Evolutionary conservation across 2,797 vertebrate genomes (phyloP).

Genomic region (Gila robusta): DNA sequence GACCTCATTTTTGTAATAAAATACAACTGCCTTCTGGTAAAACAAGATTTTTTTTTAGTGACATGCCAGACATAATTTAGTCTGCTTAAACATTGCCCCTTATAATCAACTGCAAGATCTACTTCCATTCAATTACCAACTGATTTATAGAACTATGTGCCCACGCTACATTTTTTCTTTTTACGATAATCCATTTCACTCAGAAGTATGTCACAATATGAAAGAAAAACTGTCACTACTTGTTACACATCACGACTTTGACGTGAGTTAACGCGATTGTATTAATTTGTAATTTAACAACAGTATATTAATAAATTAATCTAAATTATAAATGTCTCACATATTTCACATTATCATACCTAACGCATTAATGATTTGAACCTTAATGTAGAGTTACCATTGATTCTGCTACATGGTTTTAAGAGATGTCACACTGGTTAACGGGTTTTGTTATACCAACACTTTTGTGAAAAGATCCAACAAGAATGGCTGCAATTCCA

Average conservation of each 20-base stretch:
- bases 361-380: background rate
- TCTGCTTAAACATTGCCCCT: background rate
- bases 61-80: background rate
- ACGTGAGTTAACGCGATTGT: too few species aligned
- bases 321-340: background rate
- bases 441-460: background rate
- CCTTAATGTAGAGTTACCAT: background rate
- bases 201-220: background rate
- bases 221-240: too few species aligned
- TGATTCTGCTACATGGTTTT: background rate
- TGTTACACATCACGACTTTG: too few species aligned
- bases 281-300: too few species aligned
- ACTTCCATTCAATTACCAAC: background rate
- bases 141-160: background rate
- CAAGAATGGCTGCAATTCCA: too few species aligned
- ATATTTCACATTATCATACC: background rate
- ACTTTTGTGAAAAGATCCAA: too few species aligned
- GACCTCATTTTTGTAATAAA: background rate
- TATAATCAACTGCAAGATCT: background rate
- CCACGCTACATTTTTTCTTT: background rate
- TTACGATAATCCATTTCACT: background rate
- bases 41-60: background rate
- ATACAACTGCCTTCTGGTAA: background rate
- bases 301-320: too few species aligned
- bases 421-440: background rate